Evolutionary conservation across 2,888 invertebrate species (phyloP).

Genomic region (Ferrisia virgata): DNA sequence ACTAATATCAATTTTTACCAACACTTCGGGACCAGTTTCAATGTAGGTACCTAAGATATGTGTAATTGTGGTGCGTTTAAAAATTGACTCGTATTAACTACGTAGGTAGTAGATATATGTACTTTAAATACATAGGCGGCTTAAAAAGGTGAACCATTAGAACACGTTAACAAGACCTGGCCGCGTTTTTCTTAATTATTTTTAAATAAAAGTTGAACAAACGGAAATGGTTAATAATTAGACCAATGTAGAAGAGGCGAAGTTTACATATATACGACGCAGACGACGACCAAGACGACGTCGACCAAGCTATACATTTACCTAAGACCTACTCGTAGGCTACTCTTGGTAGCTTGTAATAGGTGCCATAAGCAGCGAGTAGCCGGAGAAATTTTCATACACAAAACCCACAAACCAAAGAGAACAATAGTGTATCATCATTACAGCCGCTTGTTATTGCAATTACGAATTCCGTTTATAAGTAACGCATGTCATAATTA

Average conservation of each 20-base stretch:
- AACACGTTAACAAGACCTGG: constrained; percentile 33
- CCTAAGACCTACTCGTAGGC: too few relatives aligned
- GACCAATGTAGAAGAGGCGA: constrained; percentile 15
- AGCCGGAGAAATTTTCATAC: neutral
- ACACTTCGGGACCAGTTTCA: too few relatives aligned
- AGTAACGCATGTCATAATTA: constrained; percentile 39
- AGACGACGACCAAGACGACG: too few relatives aligned
- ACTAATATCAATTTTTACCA: too few relatives aligned
- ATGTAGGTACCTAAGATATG: too few relatives aligned
- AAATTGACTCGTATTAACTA: too few relatives aligned
- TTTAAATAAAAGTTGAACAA: constrained; percentile 36
- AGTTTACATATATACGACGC: too few relatives aligned
- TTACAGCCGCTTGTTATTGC: constrained; percentile 41
- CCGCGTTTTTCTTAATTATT: constrained; percentile 44
- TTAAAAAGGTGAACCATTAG: neutral
- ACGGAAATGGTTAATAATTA: constrained; percentile 43
- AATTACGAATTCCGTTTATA: constrained; percentile 38
- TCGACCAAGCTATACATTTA: neutral
- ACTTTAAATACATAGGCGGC: too few relatives aligned
- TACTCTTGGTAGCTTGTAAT: too few relatives aligned
- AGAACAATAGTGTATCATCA: constrained; percentile 44
- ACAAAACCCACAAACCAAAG: constrained; percentile 22
- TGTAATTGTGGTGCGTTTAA: too few relatives aligned
- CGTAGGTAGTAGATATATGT: too few relatives aligned
- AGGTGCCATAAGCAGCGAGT: too few relatives aligned